These are phyloP conservation scores for Ceratitis capitata DNA, from an alignment of 1,140 invertebrate genomes.

Conservation along the genomic window DNA sequence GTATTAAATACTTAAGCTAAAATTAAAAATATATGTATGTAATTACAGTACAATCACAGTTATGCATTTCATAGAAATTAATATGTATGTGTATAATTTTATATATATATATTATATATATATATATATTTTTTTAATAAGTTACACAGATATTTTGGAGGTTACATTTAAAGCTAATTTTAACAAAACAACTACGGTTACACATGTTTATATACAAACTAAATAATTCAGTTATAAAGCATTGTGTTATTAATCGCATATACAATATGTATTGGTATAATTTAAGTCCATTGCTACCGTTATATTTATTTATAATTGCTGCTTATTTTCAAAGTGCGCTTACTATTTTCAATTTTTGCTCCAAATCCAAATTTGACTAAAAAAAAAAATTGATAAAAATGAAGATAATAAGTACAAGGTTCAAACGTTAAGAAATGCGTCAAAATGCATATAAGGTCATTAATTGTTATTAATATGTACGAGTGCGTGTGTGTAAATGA, in stretches of 20 bases:
- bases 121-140: neutral
- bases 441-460: neutral
- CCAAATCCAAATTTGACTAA: neutral
- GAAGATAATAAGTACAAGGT: no score
- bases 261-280: neutral
- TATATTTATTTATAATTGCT: neutral
- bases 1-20: neutral
- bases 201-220: neutral
- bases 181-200: neutral
- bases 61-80: neutral
- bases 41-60: neutral
- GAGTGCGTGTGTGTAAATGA: neutral
- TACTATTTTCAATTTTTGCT: neutral
- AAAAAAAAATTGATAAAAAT: no score
- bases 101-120: neutral
- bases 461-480: neutral
- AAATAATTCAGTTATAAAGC: neutral
- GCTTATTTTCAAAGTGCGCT: neutral
- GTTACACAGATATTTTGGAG: neutral
- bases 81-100: neutral
- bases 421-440: no score
- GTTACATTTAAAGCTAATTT: neutral
- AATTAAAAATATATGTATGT: slow-evolving; percentile 23
- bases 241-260: neutral
- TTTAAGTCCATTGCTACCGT: neutral